Evolutionary conservation across 2,797 vertebrate species (phyloP), one percentile per base, ranked within the genome.

Genomic region (Poeciliopsis paucimaculata): DNA sequence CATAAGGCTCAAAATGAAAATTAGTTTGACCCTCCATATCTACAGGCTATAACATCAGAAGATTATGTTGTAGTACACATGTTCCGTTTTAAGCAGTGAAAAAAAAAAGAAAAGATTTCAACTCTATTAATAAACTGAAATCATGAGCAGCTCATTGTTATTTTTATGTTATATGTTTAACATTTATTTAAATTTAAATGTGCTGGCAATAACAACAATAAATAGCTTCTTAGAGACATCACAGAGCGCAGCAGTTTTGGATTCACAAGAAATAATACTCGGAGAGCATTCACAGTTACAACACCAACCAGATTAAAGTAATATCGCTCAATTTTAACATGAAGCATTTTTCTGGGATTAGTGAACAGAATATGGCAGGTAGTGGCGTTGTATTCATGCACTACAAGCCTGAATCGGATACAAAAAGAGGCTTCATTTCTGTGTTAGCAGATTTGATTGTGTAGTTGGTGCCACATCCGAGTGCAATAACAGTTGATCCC

Each of bases 151-250:
- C 3, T 18, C 55, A 20, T 71, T 20, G 11, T 18, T 31, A 13
- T 78, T 20, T 18, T 43, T 51, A 36, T 87, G 76, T 82, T 41
- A 81, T 89, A 84, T 87, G 82, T 82, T 84, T 80, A 88, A 91
- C 86, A 92, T 94, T 94, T 95, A 94, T 94, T 95, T 80, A 77
- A 34, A 84, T 88, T 93, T 92, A 90, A 92, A 92, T 91, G 87
- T 91, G 77, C 85, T 88, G 91, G 89, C 88, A 89, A 89, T 90
- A 94, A 94, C 92, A 93, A 91, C 93, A 95, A 96, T 96, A 96
- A 96, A 96, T 96, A 96, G 90, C 88, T 93, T 89, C 88, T 87
- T 86, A 75, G 84, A 91, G 92, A 91, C 85, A 90, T 90, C 91
- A 95, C 85, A 90, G 89, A 90, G 84, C 80, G 87, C 86, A 92